phyloP scores from a whole-genome alignment of 2,113 vertebrate species.

The Antigone vipio region DNA sequence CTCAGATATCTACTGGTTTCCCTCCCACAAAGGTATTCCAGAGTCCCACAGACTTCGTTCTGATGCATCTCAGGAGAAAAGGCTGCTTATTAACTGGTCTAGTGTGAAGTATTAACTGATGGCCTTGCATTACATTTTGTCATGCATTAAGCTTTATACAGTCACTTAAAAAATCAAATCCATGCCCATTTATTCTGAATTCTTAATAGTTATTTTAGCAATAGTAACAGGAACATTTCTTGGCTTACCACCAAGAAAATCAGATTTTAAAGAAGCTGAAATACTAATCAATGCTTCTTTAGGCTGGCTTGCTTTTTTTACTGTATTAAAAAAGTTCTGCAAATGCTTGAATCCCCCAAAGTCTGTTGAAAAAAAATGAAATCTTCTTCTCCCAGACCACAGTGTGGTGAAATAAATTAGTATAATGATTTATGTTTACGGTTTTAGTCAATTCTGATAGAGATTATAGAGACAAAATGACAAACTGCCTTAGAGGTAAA shows the following conservation, averaged over 20 bases:
- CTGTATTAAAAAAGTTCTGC: slow-evolving; percentile 67
- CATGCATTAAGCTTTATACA: slow-evolving; percentile 40
- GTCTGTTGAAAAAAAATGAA: slow-evolving; percentile 78
- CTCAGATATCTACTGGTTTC: slow-evolving; percentile 28
- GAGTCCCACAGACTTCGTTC: neutral
- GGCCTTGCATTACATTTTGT: slow-evolving; percentile 8
- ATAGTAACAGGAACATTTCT: slow-evolving; percentile 23
- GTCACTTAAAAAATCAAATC: slow-evolving; percentile 57
- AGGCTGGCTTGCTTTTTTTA: neutral
- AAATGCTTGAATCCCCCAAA: slow-evolving; percentile 70
- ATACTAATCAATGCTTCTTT: slow-evolving; percentile 70
- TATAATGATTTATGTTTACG: slow-evolving; percentile 90
- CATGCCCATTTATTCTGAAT: slow-evolving; percentile 34
- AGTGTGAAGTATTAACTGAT: slow-evolving; percentile 45
- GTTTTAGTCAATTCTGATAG: slow-evolving; percentile 90
- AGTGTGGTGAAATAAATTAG: slow-evolving; percentile 86
- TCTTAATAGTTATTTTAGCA: slow-evolving; percentile 43
- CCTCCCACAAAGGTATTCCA: neutral
- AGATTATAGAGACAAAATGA: slow-evolving; percentile 90
- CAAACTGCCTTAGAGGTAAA: slow-evolving; percentile 83
- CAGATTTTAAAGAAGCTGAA: slow-evolving; percentile 60
- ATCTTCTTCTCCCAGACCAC: slow-evolving; percentile 74
- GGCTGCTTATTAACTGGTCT: slow-evolving; percentile 55
- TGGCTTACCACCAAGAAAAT: neutral
- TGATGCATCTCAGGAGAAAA: slow-evolving; percentile 46